Conservation (phyloP, 1,140 invertebrate genomes). For the Diprion similis region DNA sequence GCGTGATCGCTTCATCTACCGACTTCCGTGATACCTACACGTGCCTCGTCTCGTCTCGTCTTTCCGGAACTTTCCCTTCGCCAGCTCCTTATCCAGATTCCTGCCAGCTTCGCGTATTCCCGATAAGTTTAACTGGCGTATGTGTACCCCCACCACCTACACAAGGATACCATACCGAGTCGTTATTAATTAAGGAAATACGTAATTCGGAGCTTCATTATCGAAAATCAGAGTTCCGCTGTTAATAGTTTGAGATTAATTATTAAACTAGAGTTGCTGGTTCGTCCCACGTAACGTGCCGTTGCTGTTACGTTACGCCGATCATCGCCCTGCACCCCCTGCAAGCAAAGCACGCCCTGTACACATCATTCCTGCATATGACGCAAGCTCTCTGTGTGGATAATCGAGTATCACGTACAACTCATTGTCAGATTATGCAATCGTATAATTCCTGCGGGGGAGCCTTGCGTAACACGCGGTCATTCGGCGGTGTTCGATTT, state of each 20-base stretch:
- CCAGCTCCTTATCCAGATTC: too few species aligned
- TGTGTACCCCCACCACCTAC: not conserved
- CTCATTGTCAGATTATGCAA: too few species aligned
- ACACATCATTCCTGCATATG: too few species aligned
- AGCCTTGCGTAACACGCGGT: too few species aligned
- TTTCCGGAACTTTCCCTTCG: too few species aligned
- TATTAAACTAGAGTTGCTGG: slow-evolving; percentile 32
- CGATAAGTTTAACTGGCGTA: not conserved
- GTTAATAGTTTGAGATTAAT: slow-evolving; percentile 38
- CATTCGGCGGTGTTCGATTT: too few species aligned
- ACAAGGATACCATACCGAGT: not conserved
- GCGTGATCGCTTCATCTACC: not conserved
- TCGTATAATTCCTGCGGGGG: too few species aligned
- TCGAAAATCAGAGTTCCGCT: slow-evolving; percentile 34
- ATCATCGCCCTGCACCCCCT: too few species aligned
- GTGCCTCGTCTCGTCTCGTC: not conserved
- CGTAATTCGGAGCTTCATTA: slow-evolving; percentile 33
- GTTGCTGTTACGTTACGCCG: too few species aligned
- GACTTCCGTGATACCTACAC: not conserved
- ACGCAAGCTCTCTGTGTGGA: too few species aligned
- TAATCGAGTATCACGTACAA: too few species aligned
- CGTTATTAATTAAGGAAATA: slow-evolving; percentile 35
- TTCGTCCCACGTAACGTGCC: not conserved
- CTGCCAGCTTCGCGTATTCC: not conserved
- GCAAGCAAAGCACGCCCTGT: too few species aligned